Evolutionary conservation across 1,140 invertebrate genomes (phyloP), one percentile per base, ranked within the genome.

Genomic region (Caenorhabditis tropicalis): DNA sequence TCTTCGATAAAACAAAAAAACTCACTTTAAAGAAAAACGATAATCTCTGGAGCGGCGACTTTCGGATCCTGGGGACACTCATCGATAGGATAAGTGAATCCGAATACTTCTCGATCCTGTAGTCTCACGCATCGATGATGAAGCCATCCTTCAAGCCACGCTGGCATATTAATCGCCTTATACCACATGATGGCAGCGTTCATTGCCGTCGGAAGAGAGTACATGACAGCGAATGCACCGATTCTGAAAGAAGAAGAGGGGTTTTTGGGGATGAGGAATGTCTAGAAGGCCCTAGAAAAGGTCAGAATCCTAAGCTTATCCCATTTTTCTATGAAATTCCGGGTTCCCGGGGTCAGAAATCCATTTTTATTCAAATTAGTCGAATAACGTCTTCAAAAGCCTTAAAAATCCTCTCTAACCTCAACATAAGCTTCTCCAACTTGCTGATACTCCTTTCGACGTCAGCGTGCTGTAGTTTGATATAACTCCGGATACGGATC

Each of bases 361-460:
- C n/a, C n/a, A n/a, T n/a, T n/a, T n/a, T n/a, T n/a, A n/a, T n/a
- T n/a, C n/a, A n/a, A n/a, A n/a, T n/a, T n/a, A n/a, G n/a, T n/a
- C n/a, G n/a, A n/a, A n/a, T n/a, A n/a, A n/a, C n/a, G n/a, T n/a
- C n/a, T n/a, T n/a, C n/a, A n/a, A n/a, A n/a, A n/a, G n/a, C n/a
- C n/a, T n/a, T n/a, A 43, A 43, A 43, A 43, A 43, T 43, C 39
- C 39, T 6, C 12, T 6, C 39, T 43, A 5, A 83, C 82, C 82
- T 70, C 1, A 98, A 95, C 96, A 99, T 98, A 6, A 98, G 93
- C 89, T 97, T 98, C 92, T 98, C 96, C 60, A 98, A 92, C 92
- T 98, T 98, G 91, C 97, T 96, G 0, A 96, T 98, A 91, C 97
- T 96, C 51, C 85, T 58, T 15, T 87, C 86, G 12, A 85, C 83